Conservation (phyloP, 1,140 invertebrate species). For the Brachystomella parvula region DNA sequence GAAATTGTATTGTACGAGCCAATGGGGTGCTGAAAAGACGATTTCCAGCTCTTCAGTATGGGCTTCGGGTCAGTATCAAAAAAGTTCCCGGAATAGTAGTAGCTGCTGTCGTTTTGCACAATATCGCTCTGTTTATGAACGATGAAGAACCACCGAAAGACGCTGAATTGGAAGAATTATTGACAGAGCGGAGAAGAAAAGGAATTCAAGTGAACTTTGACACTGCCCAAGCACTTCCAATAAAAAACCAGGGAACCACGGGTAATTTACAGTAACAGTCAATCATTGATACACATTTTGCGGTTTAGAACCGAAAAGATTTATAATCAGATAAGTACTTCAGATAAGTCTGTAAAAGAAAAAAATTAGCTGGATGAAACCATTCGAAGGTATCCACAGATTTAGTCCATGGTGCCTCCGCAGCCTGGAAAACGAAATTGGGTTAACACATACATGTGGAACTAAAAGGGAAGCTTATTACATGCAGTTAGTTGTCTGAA, state of each 20-base stretch:
- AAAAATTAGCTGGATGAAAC: too few species aligned
- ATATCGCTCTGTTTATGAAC: constrained; percentile 10
- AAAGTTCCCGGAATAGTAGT: constrained; percentile 6
- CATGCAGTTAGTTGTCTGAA: neutral
- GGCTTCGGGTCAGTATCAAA: constrained; percentile 17
- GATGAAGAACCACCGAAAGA: constrained; percentile 17
- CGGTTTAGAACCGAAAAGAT: neutral
- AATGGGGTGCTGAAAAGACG: constrained; percentile 17
- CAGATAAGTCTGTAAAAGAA: too few species aligned
- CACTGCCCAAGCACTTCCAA: neutral
- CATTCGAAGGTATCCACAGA: too few species aligned
- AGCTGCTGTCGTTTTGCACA: constrained; percentile 16
- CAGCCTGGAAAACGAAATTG: too few species aligned
- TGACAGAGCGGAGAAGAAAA: neutral
- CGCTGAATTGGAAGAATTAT: neutral
- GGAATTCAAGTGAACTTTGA: neutral
- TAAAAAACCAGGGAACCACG: too few species aligned
- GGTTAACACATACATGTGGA: too few species aligned
- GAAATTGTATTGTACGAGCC: constrained; percentile 19
- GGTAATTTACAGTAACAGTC: neutral
- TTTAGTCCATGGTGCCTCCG: too few species aligned
- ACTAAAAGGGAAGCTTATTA: neutral
- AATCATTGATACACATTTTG: neutral
- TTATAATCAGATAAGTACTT: neutral
- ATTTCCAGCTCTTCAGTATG: constrained; percentile 18